Percentiles rank a stretch among this genome's conserved stretches.
These are phyloP conservation scores for Cerastis rubricosa DNA, from an alignment of 2,888 invertebrate genomes.

Conservation along the genomic window DNA sequence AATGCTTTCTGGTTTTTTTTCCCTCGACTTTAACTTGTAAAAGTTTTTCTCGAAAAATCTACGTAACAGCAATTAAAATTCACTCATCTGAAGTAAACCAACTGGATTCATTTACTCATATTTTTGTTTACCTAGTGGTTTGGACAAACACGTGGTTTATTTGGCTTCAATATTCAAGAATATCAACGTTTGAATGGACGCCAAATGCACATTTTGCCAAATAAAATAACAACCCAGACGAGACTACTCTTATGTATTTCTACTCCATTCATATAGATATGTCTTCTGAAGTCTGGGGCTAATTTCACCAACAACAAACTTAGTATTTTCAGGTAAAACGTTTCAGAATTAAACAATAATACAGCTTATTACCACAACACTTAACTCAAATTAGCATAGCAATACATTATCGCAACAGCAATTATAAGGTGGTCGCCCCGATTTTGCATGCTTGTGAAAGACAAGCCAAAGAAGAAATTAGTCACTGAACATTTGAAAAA, in stretches of 20 bases:
- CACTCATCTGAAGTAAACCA: constrained; percentile 29
- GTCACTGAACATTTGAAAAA: constrained; percentile 68
- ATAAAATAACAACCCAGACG: constrained; percentile 85
- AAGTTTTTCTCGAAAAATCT: neutral
- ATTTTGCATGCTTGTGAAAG: constrained; percentile 66
- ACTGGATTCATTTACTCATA: constrained; percentile 37
- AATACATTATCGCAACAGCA: constrained; percentile 44
- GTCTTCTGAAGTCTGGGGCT: constrained; percentile 71
- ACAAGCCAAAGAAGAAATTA: constrained; percentile 70
- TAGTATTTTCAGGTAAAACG: constrained; percentile 30
- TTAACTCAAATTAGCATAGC: constrained; percentile 47
- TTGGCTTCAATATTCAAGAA: constrained; percentile 79
- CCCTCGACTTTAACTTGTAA: neutral
- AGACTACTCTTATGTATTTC: constrained; percentile 69
- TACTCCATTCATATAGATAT: constrained; percentile 69
- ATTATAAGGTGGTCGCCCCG: constrained; percentile 35
- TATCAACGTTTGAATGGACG: constrained; percentile 81
- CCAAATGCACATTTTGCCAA: constrained; percentile 88
- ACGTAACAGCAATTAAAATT: constrained; percentile 20
- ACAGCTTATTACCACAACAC: constrained; percentile 5
- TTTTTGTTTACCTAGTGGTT: constrained; percentile 60
- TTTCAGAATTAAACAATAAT: constrained; percentile 2
- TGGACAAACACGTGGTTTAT: constrained; percentile 77
- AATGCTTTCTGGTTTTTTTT: neutral
- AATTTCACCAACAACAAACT: constrained; percentile 61